These are phyloP conservation scores for Himalopsyche anomala DNA, from an alignment of 2,888 invertebrate species.

Conservation along the genomic window DNA sequence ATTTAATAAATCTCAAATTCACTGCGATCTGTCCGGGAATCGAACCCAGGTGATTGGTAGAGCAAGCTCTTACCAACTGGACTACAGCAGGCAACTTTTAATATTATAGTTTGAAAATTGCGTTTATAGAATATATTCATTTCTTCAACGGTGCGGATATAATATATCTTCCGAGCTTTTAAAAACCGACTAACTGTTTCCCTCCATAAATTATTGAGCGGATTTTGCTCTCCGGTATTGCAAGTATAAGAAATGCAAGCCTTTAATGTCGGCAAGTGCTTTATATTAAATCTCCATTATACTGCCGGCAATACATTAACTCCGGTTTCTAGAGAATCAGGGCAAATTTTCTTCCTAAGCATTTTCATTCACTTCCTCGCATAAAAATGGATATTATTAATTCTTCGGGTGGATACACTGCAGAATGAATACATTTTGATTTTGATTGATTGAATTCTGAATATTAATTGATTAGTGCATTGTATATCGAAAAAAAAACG, in stretches of 20 bases:
- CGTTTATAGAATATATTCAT: neutral
- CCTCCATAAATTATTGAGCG: constrained; percentile 19
- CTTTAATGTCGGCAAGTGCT: constrained; percentile 40
- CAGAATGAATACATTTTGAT: neutral
- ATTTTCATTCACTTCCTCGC: constrained; percentile 3
- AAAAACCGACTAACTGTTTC: constrained; percentile 31
- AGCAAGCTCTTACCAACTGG: too few relatives aligned
- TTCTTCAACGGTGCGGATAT: neutral
- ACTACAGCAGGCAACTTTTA: too few relatives aligned
- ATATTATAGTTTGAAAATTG: too few relatives aligned
- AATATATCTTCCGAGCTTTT: constrained; percentile 3
- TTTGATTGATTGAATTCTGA: neutral
- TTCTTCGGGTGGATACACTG: neutral
- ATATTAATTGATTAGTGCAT: neutral
- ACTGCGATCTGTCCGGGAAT: too few relatives aligned
- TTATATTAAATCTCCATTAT: constrained; percentile 33
- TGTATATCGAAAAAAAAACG: too few relatives aligned
- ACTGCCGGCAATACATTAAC: constrained; percentile 27
- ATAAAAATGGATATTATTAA: neutral
- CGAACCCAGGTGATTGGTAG: too few relatives aligned
- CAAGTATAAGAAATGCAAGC: constrained; percentile 29
- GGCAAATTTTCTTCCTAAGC: neutral
- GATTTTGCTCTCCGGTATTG: neutral
- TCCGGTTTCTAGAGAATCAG: neutral
- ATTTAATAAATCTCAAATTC: too few relatives aligned